Base-by-base conservation (phyloP, 23 tunicate species). In the Diplosoma virens region DNA sequence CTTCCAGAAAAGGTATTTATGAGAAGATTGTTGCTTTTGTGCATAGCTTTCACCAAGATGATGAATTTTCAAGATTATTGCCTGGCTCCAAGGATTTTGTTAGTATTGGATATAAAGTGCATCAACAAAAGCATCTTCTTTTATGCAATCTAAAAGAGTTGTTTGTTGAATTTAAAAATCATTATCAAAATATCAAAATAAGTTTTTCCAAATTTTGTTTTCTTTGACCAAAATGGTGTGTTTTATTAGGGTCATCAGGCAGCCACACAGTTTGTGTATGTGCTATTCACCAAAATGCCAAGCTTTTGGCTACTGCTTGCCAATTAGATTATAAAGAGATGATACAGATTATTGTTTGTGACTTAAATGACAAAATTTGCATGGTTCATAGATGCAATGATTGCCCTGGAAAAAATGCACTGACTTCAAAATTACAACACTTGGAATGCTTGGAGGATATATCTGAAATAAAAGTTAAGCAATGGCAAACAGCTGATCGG, bases 101-200 rank as follows among this genome's bases (percentile, higher is more conserved):
- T 22, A 41, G 58, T 41, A 24, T 70, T 9, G 58, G 66, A 4
- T n/a, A 21, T 7, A 41, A 70, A 41, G 24, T 41, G 7, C 6
- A 41, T 21, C 35, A 17, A 29, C 33, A 63, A 63, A 63, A 63
- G 35, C 34, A n/a, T 6, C 35, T 63, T 25, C 6, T 63, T 26
- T 29, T 74, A 25, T 74, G 79, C 36, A 74, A 52, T 56, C 28
- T 74, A 72, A 74, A 74, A 74, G 73, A 48, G 33, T 47, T 74
- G 20, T 63, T 63, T 30, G 9, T 74, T 24, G 65, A 52, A 52
- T 74, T 74, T n/a, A 58, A 30, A 54, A 54, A 74, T 35, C 5
- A 16, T 14, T 32, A 74, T 37, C 33, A 17, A 74, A 52, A 52
- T 23, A 22, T 74, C 35, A 47, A 52, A 17, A 47, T 74, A 48